Percentiles rank a stretch among this genome's conserved stretches.
Evolutionary conservation across 2,888 invertebrate genomes (phyloP).

Genomic region (Euphydryas editha): DNA sequence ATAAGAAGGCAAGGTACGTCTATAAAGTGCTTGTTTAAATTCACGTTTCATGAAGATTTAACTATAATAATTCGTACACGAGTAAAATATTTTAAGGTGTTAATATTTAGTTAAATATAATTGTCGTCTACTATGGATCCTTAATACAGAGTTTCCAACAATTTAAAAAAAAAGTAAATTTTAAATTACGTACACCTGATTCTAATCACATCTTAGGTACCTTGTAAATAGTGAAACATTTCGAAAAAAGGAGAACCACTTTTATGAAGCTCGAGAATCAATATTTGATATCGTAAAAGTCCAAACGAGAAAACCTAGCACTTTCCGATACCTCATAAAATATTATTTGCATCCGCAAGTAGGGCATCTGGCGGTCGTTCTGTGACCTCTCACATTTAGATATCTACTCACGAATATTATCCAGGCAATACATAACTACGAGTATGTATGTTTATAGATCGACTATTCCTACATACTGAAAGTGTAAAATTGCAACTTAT

Average conservation of each 20-base stretch:
- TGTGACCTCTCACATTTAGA: conserved; percentile 17
- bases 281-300: conserved; percentile 13
- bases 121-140: too few species aligned
- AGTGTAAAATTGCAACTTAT: neutral
- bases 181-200: too few species aligned
- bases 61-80: neutral
- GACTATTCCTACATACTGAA: neutral
- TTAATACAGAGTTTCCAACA: too few species aligned
- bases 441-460: neutral
- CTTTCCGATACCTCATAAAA: conserved; percentile 39
- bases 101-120: too few species aligned
- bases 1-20: conserved; percentile 14
- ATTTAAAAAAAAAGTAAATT: too few species aligned
- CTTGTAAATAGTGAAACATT: too few species aligned
- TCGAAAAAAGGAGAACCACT: neutral
- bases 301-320: conserved; percentile 23
- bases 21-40: conserved; percentile 4
- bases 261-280: neutral
- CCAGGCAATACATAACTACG: neutral
- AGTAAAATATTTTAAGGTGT: conserved; percentile 1
- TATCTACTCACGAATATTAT: conserved; percentile 9
- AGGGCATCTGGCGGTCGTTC: conserved; percentile 19
- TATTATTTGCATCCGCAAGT: conserved; percentile 36
- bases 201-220: too few species aligned
- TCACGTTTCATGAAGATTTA: neutral